phyloP scores from a whole-genome alignment of 2,113 vertebrate species.

The Puma concolor region DNA sequence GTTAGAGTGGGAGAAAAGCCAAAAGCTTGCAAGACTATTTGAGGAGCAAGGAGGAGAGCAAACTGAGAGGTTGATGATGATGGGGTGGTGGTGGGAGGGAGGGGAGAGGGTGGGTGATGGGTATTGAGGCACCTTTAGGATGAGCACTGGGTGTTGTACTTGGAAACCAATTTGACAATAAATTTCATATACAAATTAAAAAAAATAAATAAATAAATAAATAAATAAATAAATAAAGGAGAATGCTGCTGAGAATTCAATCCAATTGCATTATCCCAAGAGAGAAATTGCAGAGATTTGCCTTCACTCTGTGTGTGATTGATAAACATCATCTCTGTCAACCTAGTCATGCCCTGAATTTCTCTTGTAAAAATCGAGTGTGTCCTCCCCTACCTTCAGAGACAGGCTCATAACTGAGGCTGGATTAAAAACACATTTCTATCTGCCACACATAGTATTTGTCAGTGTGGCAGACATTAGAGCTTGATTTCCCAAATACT shows the following conservation, averaged over 20 bases:
- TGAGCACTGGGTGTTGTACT: too few species aligned
- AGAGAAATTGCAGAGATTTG: background rate
- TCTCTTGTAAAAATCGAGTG: background rate
- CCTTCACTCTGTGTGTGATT: background rate
- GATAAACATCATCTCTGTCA: background rate
- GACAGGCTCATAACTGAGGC: background rate
- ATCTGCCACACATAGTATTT: background rate
- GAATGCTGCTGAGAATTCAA: background rate
- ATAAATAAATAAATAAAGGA: background rate
- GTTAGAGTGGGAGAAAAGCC: too few species aligned
- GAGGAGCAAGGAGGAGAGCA: too few species aligned
- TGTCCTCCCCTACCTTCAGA: background rate
- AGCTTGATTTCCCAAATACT: background rate
- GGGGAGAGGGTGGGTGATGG: too few species aligned
- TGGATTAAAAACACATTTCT: background rate
- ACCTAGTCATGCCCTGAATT: background rate
- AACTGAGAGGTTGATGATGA: too few species aligned
- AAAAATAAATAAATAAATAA: conserved; percentile 4
- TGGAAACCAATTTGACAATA: too few species aligned
- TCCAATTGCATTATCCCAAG: background rate
- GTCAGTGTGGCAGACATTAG: background rate
- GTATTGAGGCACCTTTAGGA: too few species aligned
- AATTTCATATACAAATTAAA: too few species aligned
- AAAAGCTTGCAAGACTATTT: too few species aligned
- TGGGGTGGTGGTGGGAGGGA: too few species aligned